Conservation (phyloP, 2,797 vertebrate species). For the Zalophus californianus region DNA sequence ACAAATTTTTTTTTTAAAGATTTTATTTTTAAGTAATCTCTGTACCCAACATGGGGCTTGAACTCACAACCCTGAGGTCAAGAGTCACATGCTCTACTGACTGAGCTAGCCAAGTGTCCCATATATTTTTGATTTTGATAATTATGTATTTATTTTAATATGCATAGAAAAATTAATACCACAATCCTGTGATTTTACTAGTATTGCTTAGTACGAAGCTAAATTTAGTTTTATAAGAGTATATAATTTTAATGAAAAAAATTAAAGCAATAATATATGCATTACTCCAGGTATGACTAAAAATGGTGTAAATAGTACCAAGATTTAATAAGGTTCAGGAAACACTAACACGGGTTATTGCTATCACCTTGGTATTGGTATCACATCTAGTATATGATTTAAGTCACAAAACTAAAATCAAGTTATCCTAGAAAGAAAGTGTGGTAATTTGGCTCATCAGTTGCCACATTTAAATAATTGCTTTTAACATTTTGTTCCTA, state of each 20-base stretch:
- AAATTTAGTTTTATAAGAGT: conserved; percentile 29
- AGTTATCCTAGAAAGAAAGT: conserved; percentile 44
- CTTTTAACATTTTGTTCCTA: neutral
- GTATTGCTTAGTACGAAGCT: neutral
- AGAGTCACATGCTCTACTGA: neutral
- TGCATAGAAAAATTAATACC: neutral
- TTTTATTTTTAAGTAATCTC: neutral
- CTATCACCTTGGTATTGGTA: neutral
- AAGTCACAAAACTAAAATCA: conserved; percentile 10
- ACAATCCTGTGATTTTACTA: conserved; percentile 10
- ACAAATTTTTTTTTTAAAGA: neutral
- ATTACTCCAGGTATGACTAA: neutral
- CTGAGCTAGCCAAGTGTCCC: neutral
- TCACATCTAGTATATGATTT: neutral
- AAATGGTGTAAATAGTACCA: neutral
- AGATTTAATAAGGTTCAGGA: neutral
- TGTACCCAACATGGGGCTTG: neutral
- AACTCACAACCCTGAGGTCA: neutral
- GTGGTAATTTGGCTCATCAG: neutral
- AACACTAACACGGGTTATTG: neutral
- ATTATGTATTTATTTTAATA: conserved; percentile 4
- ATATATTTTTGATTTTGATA: neutral
- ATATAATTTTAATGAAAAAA: conserved; percentile 26
- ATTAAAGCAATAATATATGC: neutral
- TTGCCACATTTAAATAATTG: conserved; percentile 3